Evolutionary conservation across 2,888 invertebrate genomes (phyloP).

Genomic region (Neria commutata): DNA sequence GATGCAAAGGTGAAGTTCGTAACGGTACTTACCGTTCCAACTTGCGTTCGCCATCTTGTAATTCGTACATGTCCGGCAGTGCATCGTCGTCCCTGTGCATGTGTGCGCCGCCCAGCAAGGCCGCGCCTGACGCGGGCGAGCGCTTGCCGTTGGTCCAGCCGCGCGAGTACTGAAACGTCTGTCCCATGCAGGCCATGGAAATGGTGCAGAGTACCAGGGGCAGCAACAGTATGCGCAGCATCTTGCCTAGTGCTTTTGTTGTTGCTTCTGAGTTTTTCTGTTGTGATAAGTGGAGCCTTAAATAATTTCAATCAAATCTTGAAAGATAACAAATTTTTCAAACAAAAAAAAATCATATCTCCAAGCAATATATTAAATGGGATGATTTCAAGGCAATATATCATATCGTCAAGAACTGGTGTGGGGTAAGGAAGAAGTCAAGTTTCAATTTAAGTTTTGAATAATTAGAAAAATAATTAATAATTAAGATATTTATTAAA

Average conservation of each 20-base stretch:
- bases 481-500: no score
- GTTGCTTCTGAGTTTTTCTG: no score
- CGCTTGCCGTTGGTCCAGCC: constrained; percentile 80
- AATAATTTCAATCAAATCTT: no score
- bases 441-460: no score
- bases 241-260: no score
- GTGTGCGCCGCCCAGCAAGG: constrained; percentile 30
- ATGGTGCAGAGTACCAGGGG: constrained; percentile 47
- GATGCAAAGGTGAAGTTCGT: not conserved
- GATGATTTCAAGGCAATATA: no score
- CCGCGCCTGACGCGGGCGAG: constrained; percentile 28
- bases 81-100: constrained; percentile 37
- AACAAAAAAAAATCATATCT: no score
- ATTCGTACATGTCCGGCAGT: constrained; percentile 47
- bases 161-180: constrained; percentile 78
- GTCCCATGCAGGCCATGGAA: constrained; percentile 63
- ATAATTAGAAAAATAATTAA: no score
- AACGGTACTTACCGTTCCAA: constrained; percentile 54
- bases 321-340: not conserved
- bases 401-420: no score
- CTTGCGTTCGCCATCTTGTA: constrained; percentile 49
- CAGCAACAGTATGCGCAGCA: constrained; percentile 46
- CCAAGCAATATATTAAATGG: no score
- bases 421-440: no score
- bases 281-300: no score